These are phyloP conservation scores for Eurystomus gularis DNA, from an alignment of 2,113 vertebrate genomes.

Conservation along the genomic window DNA sequence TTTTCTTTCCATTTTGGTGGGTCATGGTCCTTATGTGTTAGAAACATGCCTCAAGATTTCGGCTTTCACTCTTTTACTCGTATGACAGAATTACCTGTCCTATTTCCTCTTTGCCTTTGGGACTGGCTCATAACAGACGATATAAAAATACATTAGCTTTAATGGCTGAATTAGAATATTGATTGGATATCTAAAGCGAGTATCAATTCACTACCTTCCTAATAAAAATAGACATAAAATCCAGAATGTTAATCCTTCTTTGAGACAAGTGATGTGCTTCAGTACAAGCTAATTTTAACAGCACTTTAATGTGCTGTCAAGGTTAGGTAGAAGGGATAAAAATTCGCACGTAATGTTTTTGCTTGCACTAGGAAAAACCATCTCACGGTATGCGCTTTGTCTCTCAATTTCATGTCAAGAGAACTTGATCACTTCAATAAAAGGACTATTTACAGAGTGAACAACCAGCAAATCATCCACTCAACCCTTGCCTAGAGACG, in stretches of 20 bases:
- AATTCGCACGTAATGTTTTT: background rate
- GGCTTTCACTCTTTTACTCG: background rate
- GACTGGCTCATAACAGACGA: background rate
- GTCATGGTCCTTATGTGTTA: background rate
- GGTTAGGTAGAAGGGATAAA: background rate
- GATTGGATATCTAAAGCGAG: background rate
- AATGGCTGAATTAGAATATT: background rate
- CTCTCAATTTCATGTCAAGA: background rate
- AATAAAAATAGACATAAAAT: constrained; percentile 12
- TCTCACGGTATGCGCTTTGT: background rate
- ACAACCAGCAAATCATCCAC: constrained; percentile 23
- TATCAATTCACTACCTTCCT: background rate
- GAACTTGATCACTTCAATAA: constrained; percentile 13
- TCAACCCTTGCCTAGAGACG: background rate
- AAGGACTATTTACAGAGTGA: constrained; percentile 25
- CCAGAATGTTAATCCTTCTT: background rate
- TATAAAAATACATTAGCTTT: background rate
- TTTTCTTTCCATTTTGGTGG: background rate
- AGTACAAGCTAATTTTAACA: constrained; percentile 1
- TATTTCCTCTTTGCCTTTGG: background rate
- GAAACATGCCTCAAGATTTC: background rate
- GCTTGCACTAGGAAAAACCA: background rate
- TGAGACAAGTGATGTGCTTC: background rate
- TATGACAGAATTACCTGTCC: background rate
- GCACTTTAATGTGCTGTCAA: background rate